Evolutionary conservation across 2,113 vertebrate genomes (phyloP).

Genomic region (Clarias batrachus): DNA sequence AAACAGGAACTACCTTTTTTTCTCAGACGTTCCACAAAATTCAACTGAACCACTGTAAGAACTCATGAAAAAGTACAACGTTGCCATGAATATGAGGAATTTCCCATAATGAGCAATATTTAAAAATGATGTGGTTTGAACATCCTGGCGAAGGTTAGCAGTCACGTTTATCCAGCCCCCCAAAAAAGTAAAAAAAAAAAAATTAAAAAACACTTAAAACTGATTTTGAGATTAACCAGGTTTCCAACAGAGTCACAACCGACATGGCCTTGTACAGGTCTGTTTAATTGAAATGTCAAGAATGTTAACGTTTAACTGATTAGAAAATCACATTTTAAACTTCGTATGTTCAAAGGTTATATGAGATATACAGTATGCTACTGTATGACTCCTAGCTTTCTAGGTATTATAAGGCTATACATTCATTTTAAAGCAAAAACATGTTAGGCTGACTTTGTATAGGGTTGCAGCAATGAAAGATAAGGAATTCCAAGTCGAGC

Average conservation of each 20-base stretch:
- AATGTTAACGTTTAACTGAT: neutral
- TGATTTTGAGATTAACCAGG: too few relatives aligned
- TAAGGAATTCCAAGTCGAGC: neutral
- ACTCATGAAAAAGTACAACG: neutral
- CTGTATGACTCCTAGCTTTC: neutral
- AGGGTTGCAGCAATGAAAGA: neutral
- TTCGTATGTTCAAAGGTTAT: neutral
- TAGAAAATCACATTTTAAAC: neutral
- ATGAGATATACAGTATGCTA: too few relatives aligned
- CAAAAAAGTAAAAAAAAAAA: too few relatives aligned
- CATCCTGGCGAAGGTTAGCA: neutral
- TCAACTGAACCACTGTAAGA: neutral
- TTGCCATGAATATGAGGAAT: neutral
- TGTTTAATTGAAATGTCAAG: neutral
- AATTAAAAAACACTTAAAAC: neutral
- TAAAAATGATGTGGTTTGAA: neutral
- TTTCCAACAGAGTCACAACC: neutral
- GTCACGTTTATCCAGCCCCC: neutral
- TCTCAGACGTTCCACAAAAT: too few relatives aligned
- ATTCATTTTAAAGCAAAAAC: neutral
- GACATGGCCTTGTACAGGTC: neutral
- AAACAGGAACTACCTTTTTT: neutral
- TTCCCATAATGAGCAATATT: neutral
- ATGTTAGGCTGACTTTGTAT: neutral
- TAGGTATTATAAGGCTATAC: neutral